phyloP scores from a whole-genome alignment of 2,888 invertebrate species.

The Sepioteuthis lessoniana region DNA sequence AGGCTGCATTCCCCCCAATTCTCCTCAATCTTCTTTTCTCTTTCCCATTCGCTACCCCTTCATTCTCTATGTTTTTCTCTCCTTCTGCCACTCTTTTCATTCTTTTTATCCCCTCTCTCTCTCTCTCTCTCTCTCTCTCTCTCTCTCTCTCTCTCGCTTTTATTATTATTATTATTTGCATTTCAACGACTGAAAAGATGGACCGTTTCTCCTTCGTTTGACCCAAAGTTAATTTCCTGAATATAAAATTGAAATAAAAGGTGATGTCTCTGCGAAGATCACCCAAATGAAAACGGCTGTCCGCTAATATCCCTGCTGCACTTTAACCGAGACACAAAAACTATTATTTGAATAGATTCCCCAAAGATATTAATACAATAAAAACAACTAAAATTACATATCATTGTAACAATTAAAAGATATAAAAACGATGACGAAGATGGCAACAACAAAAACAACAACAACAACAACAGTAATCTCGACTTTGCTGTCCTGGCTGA shows the following conservation, averaged over 20 bases:
- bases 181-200: background rate
- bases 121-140: background rate
- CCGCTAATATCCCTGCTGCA: background rate
- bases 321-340: background rate
- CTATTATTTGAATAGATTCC: background rate
- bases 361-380: background rate
- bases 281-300: background rate
- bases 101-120: background rate
- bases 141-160: background rate
- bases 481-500: no score
- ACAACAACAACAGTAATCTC: background rate
- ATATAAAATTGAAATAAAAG: background rate
- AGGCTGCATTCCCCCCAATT: background rate
- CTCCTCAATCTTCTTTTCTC: background rate
- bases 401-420: no score
- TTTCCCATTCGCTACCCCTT: background rate
- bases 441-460: background rate
- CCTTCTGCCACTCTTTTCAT: background rate
- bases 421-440: background rate
- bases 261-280: background rate
- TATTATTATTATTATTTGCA: background rate
- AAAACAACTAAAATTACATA: no score
- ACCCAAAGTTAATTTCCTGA: background rate
- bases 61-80: background rate
- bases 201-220: background rate